Evolutionary conservation across 2,888 invertebrate species (phyloP).

Genomic region (Polymixis flavicincta): DNA sequence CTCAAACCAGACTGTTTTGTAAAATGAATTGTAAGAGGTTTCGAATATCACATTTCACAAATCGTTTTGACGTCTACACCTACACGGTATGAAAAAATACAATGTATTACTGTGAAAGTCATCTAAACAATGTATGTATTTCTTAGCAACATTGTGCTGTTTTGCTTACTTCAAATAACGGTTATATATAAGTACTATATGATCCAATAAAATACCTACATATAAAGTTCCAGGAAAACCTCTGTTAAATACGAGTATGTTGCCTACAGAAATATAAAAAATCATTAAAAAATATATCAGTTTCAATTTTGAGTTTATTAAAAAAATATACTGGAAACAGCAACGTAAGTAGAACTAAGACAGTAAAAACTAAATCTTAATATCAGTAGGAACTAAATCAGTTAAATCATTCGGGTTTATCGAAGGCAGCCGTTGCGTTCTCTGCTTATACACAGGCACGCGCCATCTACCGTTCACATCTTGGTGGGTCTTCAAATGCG

Average conservation of each 20-base stretch:
- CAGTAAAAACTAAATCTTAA: conserved; percentile 45
- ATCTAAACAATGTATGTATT: no score
- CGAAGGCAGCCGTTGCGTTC: conserved; percentile 72
- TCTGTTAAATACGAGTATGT: background rate
- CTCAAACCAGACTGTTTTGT: no score
- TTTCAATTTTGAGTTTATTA: conserved; percentile 54
- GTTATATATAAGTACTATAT: no score
- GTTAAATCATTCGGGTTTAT: conserved; percentile 75
- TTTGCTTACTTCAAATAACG: background rate
- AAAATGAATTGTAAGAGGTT: no score
- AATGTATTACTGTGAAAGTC: no score
- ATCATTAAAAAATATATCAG: background rate
- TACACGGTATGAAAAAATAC: no score
- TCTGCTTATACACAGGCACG: conserved; percentile 75
- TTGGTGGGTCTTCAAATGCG: conserved; percentile 82
- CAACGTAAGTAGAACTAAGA: conserved; percentile 21
- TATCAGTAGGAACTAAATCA: conserved; percentile 66
- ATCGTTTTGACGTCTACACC: no score
- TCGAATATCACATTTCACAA: no score
- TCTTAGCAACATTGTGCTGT: no score
- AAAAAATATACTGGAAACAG: conserved; percentile 56
- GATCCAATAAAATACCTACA: no score
- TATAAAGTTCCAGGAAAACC: background rate
- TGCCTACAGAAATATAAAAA: background rate
- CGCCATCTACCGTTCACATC: conserved; percentile 80